phyloP scores from a whole-genome alignment of 1,140 invertebrate genomes.

The Pentalonia nigronervosa region DNA sequence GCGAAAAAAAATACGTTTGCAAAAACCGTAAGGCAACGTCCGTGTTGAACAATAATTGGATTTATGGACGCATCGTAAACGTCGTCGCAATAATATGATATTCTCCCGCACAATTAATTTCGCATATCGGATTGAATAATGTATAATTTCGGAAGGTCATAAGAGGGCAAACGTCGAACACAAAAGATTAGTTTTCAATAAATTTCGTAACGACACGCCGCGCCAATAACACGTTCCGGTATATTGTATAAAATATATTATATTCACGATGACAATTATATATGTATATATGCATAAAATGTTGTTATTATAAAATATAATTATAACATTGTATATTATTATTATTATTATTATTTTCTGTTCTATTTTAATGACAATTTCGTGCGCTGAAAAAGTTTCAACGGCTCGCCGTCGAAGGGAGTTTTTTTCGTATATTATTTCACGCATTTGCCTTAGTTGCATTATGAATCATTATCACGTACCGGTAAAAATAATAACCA shows the following conservation, averaged over 20 bases:
- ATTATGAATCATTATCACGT: background rate
- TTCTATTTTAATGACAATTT: background rate
- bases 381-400: background rate
- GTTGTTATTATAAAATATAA: background rate
- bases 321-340: background rate
- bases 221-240: background rate
- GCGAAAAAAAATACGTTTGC: background rate
- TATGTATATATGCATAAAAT: background rate
- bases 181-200: constrained; percentile 5
- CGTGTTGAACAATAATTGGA: background rate
- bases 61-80: background rate
- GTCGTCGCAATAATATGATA: background rate
- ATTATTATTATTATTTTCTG: background rate
- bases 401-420: too few species aligned
- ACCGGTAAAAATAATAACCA: background rate
- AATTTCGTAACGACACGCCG: background rate
- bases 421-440: background rate
- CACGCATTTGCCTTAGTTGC: background rate
- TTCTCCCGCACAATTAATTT: background rate
- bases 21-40: background rate
- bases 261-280: background rate
- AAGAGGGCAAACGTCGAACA: background rate
- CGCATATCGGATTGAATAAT: background rate
- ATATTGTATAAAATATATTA: background rate
- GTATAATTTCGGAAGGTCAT: background rate